These are phyloP conservation scores for Azorinus chamasolen DNA, from an alignment of 2,888 invertebrate genomes.

Conservation along the genomic window DNA sequence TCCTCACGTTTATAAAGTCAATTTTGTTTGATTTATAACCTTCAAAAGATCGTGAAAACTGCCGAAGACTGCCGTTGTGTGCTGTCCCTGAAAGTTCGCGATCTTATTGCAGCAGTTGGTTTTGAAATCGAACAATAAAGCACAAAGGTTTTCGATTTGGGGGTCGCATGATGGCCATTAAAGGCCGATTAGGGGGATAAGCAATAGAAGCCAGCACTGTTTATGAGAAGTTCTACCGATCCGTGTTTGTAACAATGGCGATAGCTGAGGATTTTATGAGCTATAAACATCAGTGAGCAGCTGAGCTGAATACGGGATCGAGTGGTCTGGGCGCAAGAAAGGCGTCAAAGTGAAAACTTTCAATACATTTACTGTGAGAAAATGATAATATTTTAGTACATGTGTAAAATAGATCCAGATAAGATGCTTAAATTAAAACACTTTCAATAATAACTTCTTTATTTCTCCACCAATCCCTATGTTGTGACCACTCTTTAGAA, in stretches of 20 bases:
- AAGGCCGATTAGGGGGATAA: slow-evolving; percentile 41
- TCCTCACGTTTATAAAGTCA: slow-evolving; percentile 31
- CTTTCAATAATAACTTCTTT: no score
- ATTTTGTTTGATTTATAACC: slow-evolving; percentile 46
- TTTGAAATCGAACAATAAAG: slow-evolving; percentile 51
- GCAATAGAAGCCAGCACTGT: slow-evolving; percentile 20
- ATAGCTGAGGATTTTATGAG: slow-evolving; percentile 28
- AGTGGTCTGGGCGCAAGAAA: no score
- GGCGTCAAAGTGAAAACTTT: no score
- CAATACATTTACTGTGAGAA: no score
- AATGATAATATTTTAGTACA: no score
- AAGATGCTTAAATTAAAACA: no score
- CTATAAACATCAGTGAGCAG: slow-evolving; percentile 22
- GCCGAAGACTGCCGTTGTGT: slow-evolving; percentile 23
- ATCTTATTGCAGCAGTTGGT: slow-evolving; percentile 23
- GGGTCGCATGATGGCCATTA: slow-evolving; percentile 46
- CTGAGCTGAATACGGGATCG: slow-evolving; percentile 9
- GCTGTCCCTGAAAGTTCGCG: slow-evolving; percentile 29
- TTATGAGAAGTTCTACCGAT: slow-evolving; percentile 32
- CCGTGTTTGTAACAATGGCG: slow-evolving; percentile 43
- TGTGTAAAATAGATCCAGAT: no score
- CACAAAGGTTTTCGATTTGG: slow-evolving; percentile 49
- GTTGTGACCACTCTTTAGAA: no score
- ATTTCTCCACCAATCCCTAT: no score
- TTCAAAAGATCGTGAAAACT: slow-evolving; percentile 34